Percentiles rank a stretch among this genome's conserved stretches.
phyloP scores from a whole-genome alignment of 2,797 vertebrate genomes.

The Sebastolobus alascanus region DNA sequence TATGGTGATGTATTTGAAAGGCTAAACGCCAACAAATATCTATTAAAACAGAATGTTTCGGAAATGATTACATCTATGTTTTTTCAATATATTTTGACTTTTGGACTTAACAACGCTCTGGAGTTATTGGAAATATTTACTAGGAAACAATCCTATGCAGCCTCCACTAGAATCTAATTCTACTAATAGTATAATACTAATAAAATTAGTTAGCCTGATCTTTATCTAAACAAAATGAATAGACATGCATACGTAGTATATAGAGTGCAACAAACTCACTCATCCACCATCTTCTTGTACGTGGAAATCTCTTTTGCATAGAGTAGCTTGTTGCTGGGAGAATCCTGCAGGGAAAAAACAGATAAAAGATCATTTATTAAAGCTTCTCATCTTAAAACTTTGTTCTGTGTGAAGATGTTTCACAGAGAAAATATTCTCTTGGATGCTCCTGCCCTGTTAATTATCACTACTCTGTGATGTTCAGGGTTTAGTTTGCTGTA shows the following conservation, averaged over 20 bases:
- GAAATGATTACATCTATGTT: too few relatives aligned
- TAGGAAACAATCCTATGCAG: too few relatives aligned
- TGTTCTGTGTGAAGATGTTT: background rate
- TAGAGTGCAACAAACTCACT: slow-evolving; percentile 87
- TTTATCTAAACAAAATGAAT: background rate
- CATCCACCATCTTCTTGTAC: slow-evolving; percentile 99
- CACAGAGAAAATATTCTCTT: background rate
- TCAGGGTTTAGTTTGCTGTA: slow-evolving; percentile 11
- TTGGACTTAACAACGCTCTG: too few relatives aligned
- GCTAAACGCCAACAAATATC: too few relatives aligned
- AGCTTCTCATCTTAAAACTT: background rate
- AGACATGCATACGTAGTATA: too few relatives aligned
- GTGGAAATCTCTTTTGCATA: slow-evolving; percentile 99
- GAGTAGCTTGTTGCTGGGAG: slow-evolving; percentile 98
- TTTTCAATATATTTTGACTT: too few relatives aligned
- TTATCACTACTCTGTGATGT: slow-evolving; percentile 3
- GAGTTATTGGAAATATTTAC: too few relatives aligned
- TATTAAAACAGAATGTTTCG: too few relatives aligned
- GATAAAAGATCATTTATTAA: background rate
- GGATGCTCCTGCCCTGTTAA: background rate
- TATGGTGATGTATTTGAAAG: too few relatives aligned
- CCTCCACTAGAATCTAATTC: too few relatives aligned
- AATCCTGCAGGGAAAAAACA: slow-evolving; percentile 87
- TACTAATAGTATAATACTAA: too few relatives aligned
- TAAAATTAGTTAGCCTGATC: too few relatives aligned